Evolutionary conservation across 1,140 invertebrate genomes (phyloP), one percentile per base, ranked within the genome.

Genomic region (Metaphire vulgaris): DNA sequence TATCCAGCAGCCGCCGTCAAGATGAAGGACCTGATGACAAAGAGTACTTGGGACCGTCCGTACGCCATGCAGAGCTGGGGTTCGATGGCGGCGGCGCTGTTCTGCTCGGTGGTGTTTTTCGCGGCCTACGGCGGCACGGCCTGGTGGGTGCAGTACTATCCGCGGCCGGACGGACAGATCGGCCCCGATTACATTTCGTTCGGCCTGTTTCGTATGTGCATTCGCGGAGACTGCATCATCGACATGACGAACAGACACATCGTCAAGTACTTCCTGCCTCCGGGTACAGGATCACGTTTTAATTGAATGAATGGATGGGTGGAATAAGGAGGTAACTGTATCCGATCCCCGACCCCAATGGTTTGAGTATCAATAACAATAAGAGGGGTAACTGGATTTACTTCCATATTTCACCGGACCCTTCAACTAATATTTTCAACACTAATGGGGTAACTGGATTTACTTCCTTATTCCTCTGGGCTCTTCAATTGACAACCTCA

Each of bases 11-110:
- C 12, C 2, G 30, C n/a, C 67, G 30, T 26, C 33, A 73, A 1
- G 56, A 75, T 75, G 74, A 66, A 75, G 74, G 67, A 75, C 6
- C 21, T 75, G n/a, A 75, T 75, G 74, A 30, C 68, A 21, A 75
- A 75, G 56, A 31, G 32, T 67, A 75, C 74, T 28, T 75, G 74
- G 74, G 64, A 75, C 31, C 74, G 64, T 2, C 74, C 74, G 21
- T 75, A 67, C 31, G 56, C 74, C 16, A 66, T 75, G 56, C 30
- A 75, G 28, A 75, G 64, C 31, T 75, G 74, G 74, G 56, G 74
- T 26, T 75, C 74, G 16, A 15, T 75, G 31, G 30, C 33, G 6
- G 29, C 64, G 26, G 64, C 33, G 1, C 31, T 66, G 1, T 67
- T 30, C 28, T 31, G 33, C 2, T 67, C 64, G 28, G 32, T 75